Base-by-base conservation (phyloP, 2,113 vertebrate species). In the Xenopus laevis region DNA sequence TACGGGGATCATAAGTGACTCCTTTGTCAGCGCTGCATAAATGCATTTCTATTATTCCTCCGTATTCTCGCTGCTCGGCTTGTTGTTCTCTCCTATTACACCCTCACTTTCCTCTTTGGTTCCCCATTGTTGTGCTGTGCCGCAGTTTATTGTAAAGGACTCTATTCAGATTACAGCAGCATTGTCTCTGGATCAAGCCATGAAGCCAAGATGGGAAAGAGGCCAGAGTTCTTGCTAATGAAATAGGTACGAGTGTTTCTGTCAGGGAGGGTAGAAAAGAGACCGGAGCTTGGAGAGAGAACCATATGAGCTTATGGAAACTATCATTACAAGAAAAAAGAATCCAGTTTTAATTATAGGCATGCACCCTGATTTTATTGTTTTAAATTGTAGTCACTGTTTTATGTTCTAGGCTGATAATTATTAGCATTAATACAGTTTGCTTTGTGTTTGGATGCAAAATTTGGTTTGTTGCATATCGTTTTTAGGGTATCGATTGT, bases 11-110 rank as follows among this genome's bases (percentile, higher is more conserved):
- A 20, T 62, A 75, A 68, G 72, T 68, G 65, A 21, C 45, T 68
- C 57, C 44, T 46, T 75, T 75, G 57, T 75, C 27, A 59, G 66
- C 10, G 11, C 16, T 59, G 57, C 20, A n/a, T 68, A 68, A 65
- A 75, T 75, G 72, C 55, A 68, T 60, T 68, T 75, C 62, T 53
- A 68, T 75, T 67, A 58, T 74, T 65, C 59, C n/a, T 60, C 55
- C 10, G 18, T 65, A 13, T 65, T 21, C 63, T 74, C 63, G 10
- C 45, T 61, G 72, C 57, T 68, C n/a, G 6, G 45, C 65, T 75
- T 75, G 72, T 74, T 74, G 71, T 74, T 75, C 57, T 47, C 21
- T 59, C 20, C 46, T 75, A 61, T 74, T 61, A 68, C 58, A 52
- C 57, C 45, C 21, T 47, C 57, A 74, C 72, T 61, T 68, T 74